Evolutionary conservation across 2,888 invertebrate genomes (phyloP).

Genomic region (Panopea generosa): DNA sequence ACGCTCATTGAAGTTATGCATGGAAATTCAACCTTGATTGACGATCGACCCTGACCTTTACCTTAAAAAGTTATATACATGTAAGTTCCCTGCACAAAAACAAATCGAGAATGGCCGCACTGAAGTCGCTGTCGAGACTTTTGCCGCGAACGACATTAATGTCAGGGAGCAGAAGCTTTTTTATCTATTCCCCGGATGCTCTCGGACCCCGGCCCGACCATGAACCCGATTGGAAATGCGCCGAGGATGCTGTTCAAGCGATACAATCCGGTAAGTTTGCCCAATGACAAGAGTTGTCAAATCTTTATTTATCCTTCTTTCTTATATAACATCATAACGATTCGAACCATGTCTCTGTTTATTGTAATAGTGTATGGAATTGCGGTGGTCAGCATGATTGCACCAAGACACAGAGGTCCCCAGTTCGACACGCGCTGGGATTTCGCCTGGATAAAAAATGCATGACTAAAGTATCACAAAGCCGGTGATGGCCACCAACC

Average conservation of each 20-base stretch:
- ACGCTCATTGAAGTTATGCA: slow-evolving; percentile 32
- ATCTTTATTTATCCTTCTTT: too few species aligned
- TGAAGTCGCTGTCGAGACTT: slow-evolving; percentile 26
- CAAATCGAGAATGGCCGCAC: slow-evolving; percentile 18
- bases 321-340: too few species aligned
- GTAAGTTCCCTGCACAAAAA: background rate
- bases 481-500: too few species aligned
- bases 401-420: too few species aligned
- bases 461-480: too few species aligned
- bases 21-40: background rate
- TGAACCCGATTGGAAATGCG: slow-evolving; percentile 89
- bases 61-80: slow-evolving; percentile 2
- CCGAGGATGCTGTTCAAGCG: slow-evolving; percentile 92
- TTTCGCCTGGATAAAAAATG: too few species aligned
- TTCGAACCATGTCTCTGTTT: too few species aligned
- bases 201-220: slow-evolving; percentile 91
- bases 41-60: slow-evolving; percentile 29
- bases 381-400: too few species aligned
- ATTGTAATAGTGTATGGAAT: too few species aligned
- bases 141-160: slow-evolving; percentile 33
- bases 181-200: slow-evolving; percentile 92
- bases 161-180: slow-evolving; percentile 9
- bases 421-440: too few species aligned
- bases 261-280: slow-evolving; percentile 91
- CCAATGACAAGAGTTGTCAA: too few species aligned